Conservation (phyloP, 2,797 vertebrate species). For the Enteromius fasciolatus region DNA sequence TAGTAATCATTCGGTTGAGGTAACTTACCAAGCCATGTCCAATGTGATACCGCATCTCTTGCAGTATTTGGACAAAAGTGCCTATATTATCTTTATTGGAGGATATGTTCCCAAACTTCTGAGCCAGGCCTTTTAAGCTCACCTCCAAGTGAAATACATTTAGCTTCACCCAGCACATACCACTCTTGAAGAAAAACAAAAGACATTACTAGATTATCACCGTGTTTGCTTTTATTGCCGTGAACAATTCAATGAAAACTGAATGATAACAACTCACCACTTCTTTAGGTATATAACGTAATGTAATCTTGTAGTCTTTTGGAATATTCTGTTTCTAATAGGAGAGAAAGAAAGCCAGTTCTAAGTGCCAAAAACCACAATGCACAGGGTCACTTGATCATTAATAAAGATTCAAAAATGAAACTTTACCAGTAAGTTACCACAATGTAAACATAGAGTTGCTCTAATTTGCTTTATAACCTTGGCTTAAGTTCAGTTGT, state of each 20-base stretch:
- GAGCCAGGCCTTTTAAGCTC: slow-evolving; percentile 76
- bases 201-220: neutral
- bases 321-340: slow-evolving; percentile 83
- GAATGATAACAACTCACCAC: slow-evolving; percentile 70
- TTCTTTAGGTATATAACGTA: slow-evolving; percentile 76
- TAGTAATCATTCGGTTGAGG: neutral
- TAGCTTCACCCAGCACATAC: slow-evolving; percentile 81
- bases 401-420: neutral
- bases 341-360: slow-evolving; percentile 44
- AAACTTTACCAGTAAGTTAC: neutral
- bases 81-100: slow-evolving; percentile 80
- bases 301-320: slow-evolving; percentile 83
- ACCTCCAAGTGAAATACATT: slow-evolving; percentile 79
- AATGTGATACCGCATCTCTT: slow-evolving; percentile 74
- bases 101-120: slow-evolving; percentile 83
- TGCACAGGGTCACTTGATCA: neutral
- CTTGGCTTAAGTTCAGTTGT: neutral
- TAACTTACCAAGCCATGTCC: slow-evolving; percentile 50
- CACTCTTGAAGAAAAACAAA: slow-evolving; percentile 66
- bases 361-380: slow-evolving; percentile 1
- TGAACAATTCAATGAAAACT: neutral
- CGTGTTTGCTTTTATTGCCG: neutral
- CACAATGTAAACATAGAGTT: slow-evolving; percentile 16
- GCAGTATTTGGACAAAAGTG: slow-evolving; percentile 77
- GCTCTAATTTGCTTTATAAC: slow-evolving; percentile 13